Base-by-base conservation (phyloP, 1,140 invertebrate species). In the Drosophila sp. region DNA sequence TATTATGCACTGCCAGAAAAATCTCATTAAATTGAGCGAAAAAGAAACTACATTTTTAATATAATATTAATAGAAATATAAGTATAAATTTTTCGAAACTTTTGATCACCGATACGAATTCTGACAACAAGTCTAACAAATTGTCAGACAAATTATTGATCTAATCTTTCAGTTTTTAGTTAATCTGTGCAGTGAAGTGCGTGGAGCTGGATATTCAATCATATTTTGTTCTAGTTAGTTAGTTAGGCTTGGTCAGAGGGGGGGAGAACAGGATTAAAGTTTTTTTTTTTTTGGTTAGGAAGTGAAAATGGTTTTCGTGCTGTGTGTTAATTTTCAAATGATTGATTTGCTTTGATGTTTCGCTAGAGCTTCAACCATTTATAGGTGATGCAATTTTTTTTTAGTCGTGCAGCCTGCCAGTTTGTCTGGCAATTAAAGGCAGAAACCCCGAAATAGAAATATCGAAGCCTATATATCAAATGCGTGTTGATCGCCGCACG, bases 301-400 rank as follows among this genome's bases (percentile, higher is more conserved):
- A 17, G 17, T 17, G 17, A 17, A 17, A 17, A 17, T 17, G 17
- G 17, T 17, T 17, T 17, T 17, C 17, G 17, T 5, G 4, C n/a
- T 4, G 5, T 23, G 44, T 50, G 25, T 27, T 11, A 1, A 23
- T 7, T 25, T 35, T 23, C 0, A n/a, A 38, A 35, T 76, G 73
- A 76, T 76, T 76, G 73, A 76, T 70, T 44, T 69, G 73, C 17
- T 76, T 62, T 44, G 25, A 44, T 58, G 56, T 44, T 41, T 25
- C 32, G 56, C 55, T 65, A 69, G 41, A 54, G 8, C 11, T 27
- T 23, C 47, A 40, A 1, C 66, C 58, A 66, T 60, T 57, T 66
- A n/a, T 54, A 70, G 54, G 40, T 79, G 76, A 79, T 79, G 76
- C 73, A 79, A 79, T 79, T 78, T 78, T 72, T 76, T 66, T 76